These are phyloP conservation scores for Myiozetetes cayanensis DNA, from an alignment of 2,113 vertebrate species.

Conservation along the genomic window DNA sequence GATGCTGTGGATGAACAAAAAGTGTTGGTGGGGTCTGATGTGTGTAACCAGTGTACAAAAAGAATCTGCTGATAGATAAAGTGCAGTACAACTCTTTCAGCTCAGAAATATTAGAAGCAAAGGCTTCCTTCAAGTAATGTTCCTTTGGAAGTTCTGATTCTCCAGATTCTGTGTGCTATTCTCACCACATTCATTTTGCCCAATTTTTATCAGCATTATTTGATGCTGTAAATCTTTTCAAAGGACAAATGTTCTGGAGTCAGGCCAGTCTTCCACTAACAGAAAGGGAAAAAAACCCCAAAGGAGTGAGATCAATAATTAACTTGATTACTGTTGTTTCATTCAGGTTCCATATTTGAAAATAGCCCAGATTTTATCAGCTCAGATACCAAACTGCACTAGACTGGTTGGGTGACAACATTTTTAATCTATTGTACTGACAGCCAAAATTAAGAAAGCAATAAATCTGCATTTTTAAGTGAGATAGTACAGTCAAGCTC, in stretches of 20 bases:
- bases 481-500: not conserved
- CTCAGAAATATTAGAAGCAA: not conserved
- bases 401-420: not conserved
- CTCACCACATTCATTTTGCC: not conserved
- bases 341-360: not conserved
- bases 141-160: not conserved
- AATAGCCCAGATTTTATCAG: not conserved
- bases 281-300: not conserved
- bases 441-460: not conserved
- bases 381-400: not conserved
- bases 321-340: not conserved
- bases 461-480: not conserved
- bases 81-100: not conserved
- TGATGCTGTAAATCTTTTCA: not conserved
- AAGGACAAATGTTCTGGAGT: not conserved
- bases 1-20: not conserved
- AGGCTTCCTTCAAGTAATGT: not conserved
- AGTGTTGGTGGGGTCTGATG: accelerated
- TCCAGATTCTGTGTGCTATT: not conserved
- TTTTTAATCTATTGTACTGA: not conserved
- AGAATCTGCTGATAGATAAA: not conserved
- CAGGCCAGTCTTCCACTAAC: not conserved
- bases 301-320: not conserved
- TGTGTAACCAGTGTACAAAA: not conserved
- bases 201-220: not conserved